Base-by-base conservation (phyloP, 2,113 vertebrate species). In the Hyla sarda region DNA sequence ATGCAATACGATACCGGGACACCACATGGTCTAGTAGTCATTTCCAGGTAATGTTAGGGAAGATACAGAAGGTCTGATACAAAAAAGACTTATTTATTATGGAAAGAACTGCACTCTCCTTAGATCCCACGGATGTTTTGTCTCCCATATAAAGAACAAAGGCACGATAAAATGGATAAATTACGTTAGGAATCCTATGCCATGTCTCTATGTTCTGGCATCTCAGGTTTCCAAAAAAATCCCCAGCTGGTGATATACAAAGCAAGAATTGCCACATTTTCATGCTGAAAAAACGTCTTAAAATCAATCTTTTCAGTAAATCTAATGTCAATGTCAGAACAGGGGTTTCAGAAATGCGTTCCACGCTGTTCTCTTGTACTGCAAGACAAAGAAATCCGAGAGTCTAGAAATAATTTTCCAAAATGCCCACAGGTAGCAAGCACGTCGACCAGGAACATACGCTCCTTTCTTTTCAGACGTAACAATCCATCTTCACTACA, bases 331-430 rank as follows among this genome's bases (percentile, higher is more conserved):
- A 30, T 60, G 32, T 56, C 82, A 25, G 48, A 25, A 74, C 50
- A 52, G 9, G 54, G 13, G 41, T 60, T 60, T 74, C 71, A 74
- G 34, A 28, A 47, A 47, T 45, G 60, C 10, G 1, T 58, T 28
- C n/a, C 82, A 28, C 75, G 71, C 71, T 60, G 82, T 84, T 84
- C 37, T 37, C 54, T 73, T 74, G 23, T 37, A 62, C 28, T 30
- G 67, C 32, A 72, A 84, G 32, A 84, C 71, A 62, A 74, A 84
- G 54, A 23, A 75, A 45, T 1, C 32, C 8, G 30, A 37, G 67
- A 16, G 48, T 74, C 62, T 73, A 32, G 32, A 83, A 56, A 58
- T 60, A 45, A 28, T 5, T 58, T 84, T 60, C 14, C 41, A 17
- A 28, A 41, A 74, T 28, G 37, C 10, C 50, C 32, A 14, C 54